Base-by-base conservation (phyloP, 1,140 invertebrate species). In the Pomacea maculata region DNA sequence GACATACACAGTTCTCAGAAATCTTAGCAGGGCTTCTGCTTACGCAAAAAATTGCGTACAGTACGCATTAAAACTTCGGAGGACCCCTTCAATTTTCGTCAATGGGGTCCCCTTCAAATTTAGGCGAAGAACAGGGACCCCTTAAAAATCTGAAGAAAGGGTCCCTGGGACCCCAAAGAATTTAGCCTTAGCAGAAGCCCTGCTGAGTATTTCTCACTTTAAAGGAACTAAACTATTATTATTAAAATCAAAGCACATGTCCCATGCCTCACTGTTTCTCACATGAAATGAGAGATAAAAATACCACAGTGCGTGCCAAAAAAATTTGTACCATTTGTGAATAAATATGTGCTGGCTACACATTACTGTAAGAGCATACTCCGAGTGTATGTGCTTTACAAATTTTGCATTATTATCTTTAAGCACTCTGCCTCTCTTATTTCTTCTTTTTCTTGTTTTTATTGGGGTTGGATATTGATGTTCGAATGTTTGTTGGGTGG, bases 381-480 rank as follows among this genome's bases (percentile, higher is more conserved):
- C 25, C 25, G 25, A 25, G 25, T 25, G 25, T 25, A 25, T 25
- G 25, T 25, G 25, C 25, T 25, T 25, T 25, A 25, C 25, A 25
- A 25, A 25, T 25, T 25, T 25, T 25, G 25, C 25, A 25, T 25
- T 34, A 25, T 29, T 71, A 3, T 71, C 5, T 52, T 10, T 9
- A 29, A 45, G 25, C 71, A 34, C 6, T 2, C 25, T 15, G 52
- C 52, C 10, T 73, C 34, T 45, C 19, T 73, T 73, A 34, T 73
- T 73, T 54, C 34, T 11, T 73, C 34, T 73, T 73, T 45, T 73
- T 73, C 71, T 52, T 73, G 25, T 3, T 21, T 52, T 73, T 73
- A 52, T 73, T 73, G 9, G 34, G 25, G 21, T 73, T 73, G 3
- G 71, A 73, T 45, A 73, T 54, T 10, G 29, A 45, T 73, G 71